These are phyloP conservation scores for Hybognathus amarus DNA, from an alignment of 2,797 vertebrate genomes.

Conservation along the genomic window DNA sequence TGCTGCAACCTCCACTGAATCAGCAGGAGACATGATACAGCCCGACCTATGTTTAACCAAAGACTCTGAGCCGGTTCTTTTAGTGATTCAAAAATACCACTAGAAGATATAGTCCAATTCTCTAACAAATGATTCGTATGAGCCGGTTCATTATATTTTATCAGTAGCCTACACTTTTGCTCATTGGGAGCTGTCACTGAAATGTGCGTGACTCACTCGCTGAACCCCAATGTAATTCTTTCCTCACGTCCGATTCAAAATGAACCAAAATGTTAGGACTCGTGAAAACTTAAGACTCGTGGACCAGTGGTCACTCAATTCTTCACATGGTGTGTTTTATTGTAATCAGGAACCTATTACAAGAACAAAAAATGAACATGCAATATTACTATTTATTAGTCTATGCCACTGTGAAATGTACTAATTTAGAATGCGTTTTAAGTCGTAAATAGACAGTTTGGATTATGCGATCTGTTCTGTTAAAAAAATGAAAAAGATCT, in stretches of 20 bases:
- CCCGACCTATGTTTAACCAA: background rate
- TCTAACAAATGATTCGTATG: background rate
- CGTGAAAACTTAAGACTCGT: background rate
- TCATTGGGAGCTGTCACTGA: background rate
- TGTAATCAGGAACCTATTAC: background rate
- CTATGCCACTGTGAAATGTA: background rate
- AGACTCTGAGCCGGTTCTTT: constrained; percentile 16
- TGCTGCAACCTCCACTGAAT: constrained; percentile 3
- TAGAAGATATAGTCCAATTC: background rate
- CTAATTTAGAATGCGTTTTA: background rate
- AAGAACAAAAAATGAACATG: background rate
- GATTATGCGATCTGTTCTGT: background rate
- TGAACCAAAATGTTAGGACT: background rate
- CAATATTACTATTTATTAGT: background rate
- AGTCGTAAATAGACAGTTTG: background rate
- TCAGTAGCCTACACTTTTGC: background rate
- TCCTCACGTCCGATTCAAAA: background rate
- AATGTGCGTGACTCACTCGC: background rate
- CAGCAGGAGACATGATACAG: background rate
- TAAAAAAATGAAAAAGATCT: background rate
- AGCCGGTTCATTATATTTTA: background rate
- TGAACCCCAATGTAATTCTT: background rate
- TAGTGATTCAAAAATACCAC: background rate
- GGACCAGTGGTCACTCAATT: background rate
- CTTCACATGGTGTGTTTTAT: background rate